Base-by-base conservation (phyloP, 1,140 invertebrate genomes). In the Popillia japonica region DNA sequence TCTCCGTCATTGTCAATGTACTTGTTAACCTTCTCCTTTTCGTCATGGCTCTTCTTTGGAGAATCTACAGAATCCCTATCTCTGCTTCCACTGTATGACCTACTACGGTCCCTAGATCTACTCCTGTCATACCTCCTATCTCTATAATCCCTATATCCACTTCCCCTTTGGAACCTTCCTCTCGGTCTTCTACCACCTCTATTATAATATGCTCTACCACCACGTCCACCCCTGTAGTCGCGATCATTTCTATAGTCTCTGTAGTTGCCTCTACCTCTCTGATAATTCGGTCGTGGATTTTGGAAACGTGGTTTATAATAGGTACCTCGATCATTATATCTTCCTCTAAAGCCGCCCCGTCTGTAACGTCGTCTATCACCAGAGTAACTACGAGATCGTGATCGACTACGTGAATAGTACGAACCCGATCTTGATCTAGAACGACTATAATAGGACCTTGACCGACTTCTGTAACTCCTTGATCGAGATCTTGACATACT, bases 271-370 rank as follows among this genome's bases (percentile, higher is more conserved):
- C 89, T 87, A 79, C 89, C 77, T 81, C 87, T 87, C 8, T 87
- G 87, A 82, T 89, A 88, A 59, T 88, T 89, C 74, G 87, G 88
- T 14, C 87, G 85, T 59, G 84, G 83, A 75, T 84, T 89, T 83
- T 93, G 92, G 88, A 93, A 94, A 27, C 93, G 88, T 0, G 93
- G 92, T 80, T 93, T 92, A 85, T 94, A 94, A 83, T 94, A 94
- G 0, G 93, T 94, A 59, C 93, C 93, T 14, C 93, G 89, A 81
- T 93, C 92, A 80, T 92, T 92, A 78, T 90, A 90, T 83, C 86
- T 89, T 0, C 89, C 89, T 77, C 90, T 86, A 86, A 89, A 90
- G 79, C 87, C 88, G 61, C 89, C 89, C 8, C 75, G 75, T 1
- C 88, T 85, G 64, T 85, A 83, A 11, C 79, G 79, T 8, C 88